Evolutionary conservation across 2,113 vertebrate genomes (phyloP).

Genomic region (Brachionichthys hirsutus): DNA sequence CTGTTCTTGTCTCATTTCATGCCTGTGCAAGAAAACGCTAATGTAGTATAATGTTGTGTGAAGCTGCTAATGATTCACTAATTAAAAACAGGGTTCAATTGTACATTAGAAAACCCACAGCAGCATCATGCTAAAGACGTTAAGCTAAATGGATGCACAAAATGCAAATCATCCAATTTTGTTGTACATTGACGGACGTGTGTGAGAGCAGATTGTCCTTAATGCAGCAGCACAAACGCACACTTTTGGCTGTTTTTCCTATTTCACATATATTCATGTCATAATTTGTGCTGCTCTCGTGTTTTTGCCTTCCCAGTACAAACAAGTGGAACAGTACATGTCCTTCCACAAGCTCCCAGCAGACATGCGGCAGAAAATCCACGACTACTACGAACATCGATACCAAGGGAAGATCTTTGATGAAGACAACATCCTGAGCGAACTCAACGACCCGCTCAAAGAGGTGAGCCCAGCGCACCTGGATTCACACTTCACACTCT

Average conservation of each 20-base stretch:
- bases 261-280: too few relatives aligned
- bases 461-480: constrained; percentile 95
- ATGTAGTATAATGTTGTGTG: not conserved
- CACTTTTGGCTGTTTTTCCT: too few relatives aligned
- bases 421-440: constrained; percentile 96
- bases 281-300: constrained; percentile 11
- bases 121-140: too few relatives aligned
- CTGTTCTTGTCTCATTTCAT: not conserved
- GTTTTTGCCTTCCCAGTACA: constrained; percentile 83
- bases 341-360: constrained; percentile 98
- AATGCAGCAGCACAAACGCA: constrained; percentile 1
- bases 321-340: constrained; percentile 99
- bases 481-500: too few relatives aligned
- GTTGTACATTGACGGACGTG: too few relatives aligned
- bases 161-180: too few relatives aligned
- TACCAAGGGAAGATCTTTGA: constrained; percentile 99
- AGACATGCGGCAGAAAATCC: constrained; percentile 98
- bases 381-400: constrained; percentile 98
- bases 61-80: too few relatives aligned
- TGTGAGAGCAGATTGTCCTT: constrained; percentile 47
- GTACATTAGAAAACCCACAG: too few relatives aligned
- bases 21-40: not conserved
- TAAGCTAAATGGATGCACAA: not conserved
- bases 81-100: too few relatives aligned
- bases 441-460: constrained; percentile 96